phyloP scores from a whole-genome alignment of 2,888 invertebrate genomes.

The Diarsia brunnea region DNA sequence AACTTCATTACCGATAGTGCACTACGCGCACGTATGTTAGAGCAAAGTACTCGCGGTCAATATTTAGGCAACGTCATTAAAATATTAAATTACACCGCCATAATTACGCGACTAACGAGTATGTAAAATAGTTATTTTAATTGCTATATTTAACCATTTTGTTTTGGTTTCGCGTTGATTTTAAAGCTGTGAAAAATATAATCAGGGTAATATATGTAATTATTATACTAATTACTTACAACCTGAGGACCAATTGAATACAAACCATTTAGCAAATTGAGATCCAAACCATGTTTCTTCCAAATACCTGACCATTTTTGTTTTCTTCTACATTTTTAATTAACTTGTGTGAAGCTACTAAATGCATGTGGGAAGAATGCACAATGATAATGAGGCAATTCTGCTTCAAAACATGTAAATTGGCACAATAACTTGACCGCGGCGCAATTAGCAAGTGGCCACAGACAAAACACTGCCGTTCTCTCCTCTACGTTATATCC shows the following conservation, averaged over 20 bases:
- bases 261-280: not conserved
- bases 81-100: conserved; percentile 55
- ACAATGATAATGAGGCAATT: not conserved
- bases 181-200: conserved; percentile 4
- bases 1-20: conserved; percentile 61
- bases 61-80: conserved; percentile 57
- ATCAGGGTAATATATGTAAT: not conserved
- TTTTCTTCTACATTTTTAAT: not conserved
- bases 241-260: not conserved
- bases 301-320: not conserved
- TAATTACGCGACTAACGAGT: conserved; percentile 40
- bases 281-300: not conserved
- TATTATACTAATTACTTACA: conserved; percentile 6
- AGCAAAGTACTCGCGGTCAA: conserved; percentile 22
- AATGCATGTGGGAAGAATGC: not conserved
- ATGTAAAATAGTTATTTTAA: conserved; percentile 24
- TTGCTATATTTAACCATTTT: conserved; percentile 15
- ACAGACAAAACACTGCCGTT: conserved; percentile 43
- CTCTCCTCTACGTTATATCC: conserved; percentile 30
- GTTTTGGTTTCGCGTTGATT: conserved; percentile 11
- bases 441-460: conserved; percentile 14
- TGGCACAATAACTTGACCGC: conserved; percentile 31
- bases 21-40: not conserved
- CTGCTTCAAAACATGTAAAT: conserved; percentile 16
- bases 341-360: not conserved